These are phyloP conservation scores for Trissolcus brochymenae DNA, from an alignment of 2,888 invertebrate genomes.

Conservation along the genomic window DNA sequence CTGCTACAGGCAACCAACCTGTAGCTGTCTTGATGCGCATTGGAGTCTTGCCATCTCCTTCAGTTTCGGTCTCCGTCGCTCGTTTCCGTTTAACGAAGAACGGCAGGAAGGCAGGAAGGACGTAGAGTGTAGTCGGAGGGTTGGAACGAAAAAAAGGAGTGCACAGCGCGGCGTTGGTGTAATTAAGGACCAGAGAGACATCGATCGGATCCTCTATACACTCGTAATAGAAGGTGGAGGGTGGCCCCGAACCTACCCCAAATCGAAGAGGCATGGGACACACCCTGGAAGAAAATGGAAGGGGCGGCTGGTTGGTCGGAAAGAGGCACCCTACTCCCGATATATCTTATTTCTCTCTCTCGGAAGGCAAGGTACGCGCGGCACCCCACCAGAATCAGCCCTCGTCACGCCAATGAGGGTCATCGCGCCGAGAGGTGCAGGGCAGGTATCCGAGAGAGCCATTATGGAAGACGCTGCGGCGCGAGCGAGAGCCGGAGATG, in stretches of 20 bases:
- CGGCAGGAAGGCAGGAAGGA: slow-evolving; percentile 26
- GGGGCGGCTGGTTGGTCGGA: slow-evolving; percentile 61
- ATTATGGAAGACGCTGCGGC: slow-evolving; percentile 70
- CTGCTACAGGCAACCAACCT: slow-evolving; percentile 46
- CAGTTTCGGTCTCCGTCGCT: slow-evolving; percentile 23
- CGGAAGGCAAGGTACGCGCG: slow-evolving; percentile 42
- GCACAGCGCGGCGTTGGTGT: slow-evolving; percentile 64
- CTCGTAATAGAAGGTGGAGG: slow-evolving; percentile 50
- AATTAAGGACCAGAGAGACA: slow-evolving; percentile 72
- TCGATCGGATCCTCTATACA: slow-evolving; percentile 68
- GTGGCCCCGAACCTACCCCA: slow-evolving; percentile 68
- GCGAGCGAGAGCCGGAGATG: slow-evolving; percentile 60
- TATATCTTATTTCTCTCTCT: slow-evolving; percentile 57
- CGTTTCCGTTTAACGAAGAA: slow-evolving; percentile 42
- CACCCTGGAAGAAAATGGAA: slow-evolving; percentile 70
- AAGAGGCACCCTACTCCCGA: slow-evolving; percentile 57
- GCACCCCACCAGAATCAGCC: slow-evolving; percentile 56
- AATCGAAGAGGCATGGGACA: slow-evolving; percentile 72
- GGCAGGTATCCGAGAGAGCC: slow-evolving; percentile 67
- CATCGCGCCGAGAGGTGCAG: slow-evolving; percentile 62
- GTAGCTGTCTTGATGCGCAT: slow-evolving; percentile 56
- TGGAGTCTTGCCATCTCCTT: slow-evolving; percentile 31
- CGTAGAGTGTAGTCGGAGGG: slow-evolving; percentile 6
- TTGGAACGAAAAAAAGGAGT: slow-evolving; percentile 42
- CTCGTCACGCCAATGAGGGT: slow-evolving; percentile 64